Base-by-base conservation (phyloP, 2,888 invertebrate genomes). In the Furcula furcula region DNA sequence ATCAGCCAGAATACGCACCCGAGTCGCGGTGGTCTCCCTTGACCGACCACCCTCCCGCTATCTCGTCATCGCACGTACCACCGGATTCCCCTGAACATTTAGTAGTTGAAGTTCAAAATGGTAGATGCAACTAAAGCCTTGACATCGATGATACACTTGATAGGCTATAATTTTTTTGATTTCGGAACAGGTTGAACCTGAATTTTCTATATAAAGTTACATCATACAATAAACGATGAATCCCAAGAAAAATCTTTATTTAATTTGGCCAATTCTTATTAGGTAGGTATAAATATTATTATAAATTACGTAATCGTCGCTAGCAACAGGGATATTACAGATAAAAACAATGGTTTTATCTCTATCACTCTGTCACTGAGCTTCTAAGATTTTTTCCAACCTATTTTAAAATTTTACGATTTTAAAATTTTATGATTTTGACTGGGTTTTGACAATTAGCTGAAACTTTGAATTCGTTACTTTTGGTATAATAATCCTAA, bases 1-100 rank as follows among this genome's bases (percentile, higher is more conserved):
- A 75, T 66, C 65, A 65, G 65, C 65, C 36, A 53, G 50, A 40
- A 58, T 44, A 7, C 3, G 13, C n/a, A 48, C 39, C 53, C 31
- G 36, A 36, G 31, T 36, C 44, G 42, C 39, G 31, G 38, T 47
- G 39, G 36, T 44, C 23, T 20, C 22, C 32, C 27, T 13, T 2
- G 23, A 2, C 13, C 13, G 7, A 37, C 23, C 23, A 36, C 33
- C 35, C 50, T 50, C 45, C 50, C 47, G 29, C 51, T 57, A 31
- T 54, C 55, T 56, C 49, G 14, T 51, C 39, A 41, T 13, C 7
- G 4, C 13, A 14, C 26, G 4, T 14, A 5, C 9, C 14, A 21
- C n/a, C 10, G 10, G 26, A 12, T 1, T 26, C n/a, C 34, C 25
- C 36, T 46, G 45, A 47, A 53, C 46, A 12, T 43, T 31, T 34